Evolutionary conservation across 2,888 invertebrate genomes (phyloP).

Genomic region (Polydrusus cervinus): DNA sequence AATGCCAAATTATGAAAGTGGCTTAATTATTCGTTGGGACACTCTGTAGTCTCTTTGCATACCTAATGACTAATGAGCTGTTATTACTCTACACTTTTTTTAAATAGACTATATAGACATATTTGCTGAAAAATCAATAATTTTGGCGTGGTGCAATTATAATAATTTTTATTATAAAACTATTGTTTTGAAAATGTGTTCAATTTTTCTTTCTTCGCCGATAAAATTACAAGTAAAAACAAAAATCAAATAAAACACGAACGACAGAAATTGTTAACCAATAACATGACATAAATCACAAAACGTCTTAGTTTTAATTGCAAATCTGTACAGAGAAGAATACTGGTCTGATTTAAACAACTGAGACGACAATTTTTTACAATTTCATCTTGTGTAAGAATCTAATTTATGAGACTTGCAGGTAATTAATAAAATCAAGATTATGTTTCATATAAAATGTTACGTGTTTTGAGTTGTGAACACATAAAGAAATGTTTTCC

Average conservation of each 20-base stretch:
- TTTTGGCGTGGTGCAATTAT: no score
- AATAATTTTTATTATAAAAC: no score
- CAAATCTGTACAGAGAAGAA: background rate
- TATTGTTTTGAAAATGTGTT: no score
- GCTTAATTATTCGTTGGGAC: no score
- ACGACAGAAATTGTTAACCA: background rate
- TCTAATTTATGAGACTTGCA: background rate
- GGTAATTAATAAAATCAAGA: constrained; percentile 1
- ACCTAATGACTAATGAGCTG: no score
- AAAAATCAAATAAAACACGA: background rate
- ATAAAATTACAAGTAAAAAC: background rate
- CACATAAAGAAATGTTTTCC: background rate
- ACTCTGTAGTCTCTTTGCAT: no score
- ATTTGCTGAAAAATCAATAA: no score
- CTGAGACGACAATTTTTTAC: background rate
- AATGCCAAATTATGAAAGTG: no score
- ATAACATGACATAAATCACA: background rate
- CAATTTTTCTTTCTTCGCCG: background rate
- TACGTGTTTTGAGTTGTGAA: background rate
- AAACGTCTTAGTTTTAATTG: background rate
- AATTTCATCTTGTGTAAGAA: background rate
- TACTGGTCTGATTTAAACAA: background rate
- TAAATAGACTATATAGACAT: no score
- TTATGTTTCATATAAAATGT: background rate
- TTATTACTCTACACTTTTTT: no score